phyloP scores from a whole-genome alignment of 2,113 vertebrate species.

The Panurus biarmicus region DNA sequence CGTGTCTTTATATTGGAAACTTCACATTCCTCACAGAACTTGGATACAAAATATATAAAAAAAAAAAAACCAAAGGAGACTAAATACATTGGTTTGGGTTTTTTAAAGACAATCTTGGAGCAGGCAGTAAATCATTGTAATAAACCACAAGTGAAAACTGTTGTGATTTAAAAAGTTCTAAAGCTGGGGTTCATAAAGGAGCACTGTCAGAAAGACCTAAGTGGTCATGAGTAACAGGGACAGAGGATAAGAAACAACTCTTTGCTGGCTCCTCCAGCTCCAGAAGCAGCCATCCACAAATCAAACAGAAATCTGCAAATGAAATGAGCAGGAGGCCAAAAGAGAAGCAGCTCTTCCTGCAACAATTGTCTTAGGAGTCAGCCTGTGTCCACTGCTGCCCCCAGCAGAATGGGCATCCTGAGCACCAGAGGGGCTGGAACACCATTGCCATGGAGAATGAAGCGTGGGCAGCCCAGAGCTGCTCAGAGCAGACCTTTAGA shows the following conservation, averaged over 20 bases:
- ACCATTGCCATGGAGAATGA: accelerated
- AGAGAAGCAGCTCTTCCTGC: neutral
- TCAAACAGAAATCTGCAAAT: neutral
- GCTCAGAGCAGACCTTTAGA: neutral
- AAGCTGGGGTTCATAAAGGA: neutral
- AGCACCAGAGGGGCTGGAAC: neutral
- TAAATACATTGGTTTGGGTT: neutral
- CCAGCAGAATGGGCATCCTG: neutral
- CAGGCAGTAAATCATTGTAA: neutral
- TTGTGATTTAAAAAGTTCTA: neutral
- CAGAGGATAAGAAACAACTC: neutral
- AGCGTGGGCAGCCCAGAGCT: neutral
- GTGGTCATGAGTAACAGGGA: neutral
- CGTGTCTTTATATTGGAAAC: neutral
- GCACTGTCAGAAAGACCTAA: neutral
- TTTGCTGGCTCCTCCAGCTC: neutral
- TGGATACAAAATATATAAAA: neutral
- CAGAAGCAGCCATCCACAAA: neutral
- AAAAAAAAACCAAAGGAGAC: neutral
- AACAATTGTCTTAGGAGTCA: neutral
- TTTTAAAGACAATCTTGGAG: neutral
- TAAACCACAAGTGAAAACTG: neutral
- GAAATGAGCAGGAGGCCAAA: neutral
- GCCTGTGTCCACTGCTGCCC: neutral
- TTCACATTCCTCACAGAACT: neutral